Conservation (phyloP, 92 coral and sea anemone genomes). For the Umimayanthus kanabou region DNA sequence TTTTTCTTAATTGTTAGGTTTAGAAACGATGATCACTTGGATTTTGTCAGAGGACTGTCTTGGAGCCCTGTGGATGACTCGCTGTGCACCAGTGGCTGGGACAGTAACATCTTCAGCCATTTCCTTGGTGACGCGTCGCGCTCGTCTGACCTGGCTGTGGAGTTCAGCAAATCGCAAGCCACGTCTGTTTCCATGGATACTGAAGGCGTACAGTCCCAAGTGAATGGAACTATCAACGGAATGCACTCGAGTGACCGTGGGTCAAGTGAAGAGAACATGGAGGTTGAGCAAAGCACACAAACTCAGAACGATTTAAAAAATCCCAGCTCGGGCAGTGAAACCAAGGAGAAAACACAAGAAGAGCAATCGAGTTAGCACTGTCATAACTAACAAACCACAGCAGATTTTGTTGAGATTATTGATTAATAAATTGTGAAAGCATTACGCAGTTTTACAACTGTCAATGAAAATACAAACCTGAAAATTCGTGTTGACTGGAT, state of each 20-base stretch:
- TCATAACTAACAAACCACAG: background rate
- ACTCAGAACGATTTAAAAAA: conserved; percentile 17
- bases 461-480: background rate
- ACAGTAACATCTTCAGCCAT: conserved; percentile 76
- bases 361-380: background rate
- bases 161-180: conserved; percentile 81
- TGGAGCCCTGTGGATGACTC: conserved; percentile 97
- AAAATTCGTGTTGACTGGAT: background rate
- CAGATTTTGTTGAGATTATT: background rate
- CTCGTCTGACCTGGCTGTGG: conserved; percentile 84
- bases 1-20: conserved; percentile 55
- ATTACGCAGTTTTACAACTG: background rate
- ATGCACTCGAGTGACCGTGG: conserved; percentile 40
- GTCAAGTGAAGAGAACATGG: conserved; percentile 67
- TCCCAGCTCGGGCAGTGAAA: background rate
- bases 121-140: conserved; percentile 51
- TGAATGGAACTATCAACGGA: conserved; percentile 64
- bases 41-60: conserved; percentile 90
- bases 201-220: conserved; percentile 54
- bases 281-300: conserved; percentile 50
- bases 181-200: conserved; percentile 78
- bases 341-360: background rate
- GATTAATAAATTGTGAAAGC: background rate
- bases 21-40: conserved; percentile 86
- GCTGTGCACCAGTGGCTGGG: conserved; percentile 97